Evolutionary conservation across 2,888 invertebrate genomes (phyloP).

Genomic region (Bhutanitis thaidina): DNA sequence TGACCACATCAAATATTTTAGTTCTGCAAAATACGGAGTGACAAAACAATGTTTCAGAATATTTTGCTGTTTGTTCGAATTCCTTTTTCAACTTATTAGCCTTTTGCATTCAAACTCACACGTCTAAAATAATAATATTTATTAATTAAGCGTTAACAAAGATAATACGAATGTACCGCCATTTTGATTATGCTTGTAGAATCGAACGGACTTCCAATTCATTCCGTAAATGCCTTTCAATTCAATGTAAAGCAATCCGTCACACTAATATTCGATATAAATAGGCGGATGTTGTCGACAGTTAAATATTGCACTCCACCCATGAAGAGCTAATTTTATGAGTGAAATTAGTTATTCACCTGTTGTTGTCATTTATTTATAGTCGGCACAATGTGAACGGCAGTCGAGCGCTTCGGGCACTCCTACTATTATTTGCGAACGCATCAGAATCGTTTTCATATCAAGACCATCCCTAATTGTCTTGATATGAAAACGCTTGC

Average conservation of each 20-base stretch:
- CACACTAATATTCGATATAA: constrained; percentile 52
- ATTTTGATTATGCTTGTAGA: constrained; percentile 8
- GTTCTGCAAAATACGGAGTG: constrained; percentile 71
- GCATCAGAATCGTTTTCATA: constrained; percentile 53
- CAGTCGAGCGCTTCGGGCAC: constrained; percentile 58
- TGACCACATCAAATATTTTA: constrained; percentile 73
- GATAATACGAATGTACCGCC: neutral
- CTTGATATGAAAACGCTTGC: too few species aligned
- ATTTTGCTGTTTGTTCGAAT: constrained; percentile 36
- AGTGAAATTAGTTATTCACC: constrained; percentile 79
- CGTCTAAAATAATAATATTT: neutral
- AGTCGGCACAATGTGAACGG: constrained; percentile 63
- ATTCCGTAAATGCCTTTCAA: constrained; percentile 15
- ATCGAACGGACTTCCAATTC: constrained; percentile 13
- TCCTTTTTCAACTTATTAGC: constrained; percentile 25
- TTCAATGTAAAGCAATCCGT: constrained; percentile 42
- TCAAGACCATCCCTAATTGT: constrained; percentile 12
- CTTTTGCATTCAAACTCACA: neutral
- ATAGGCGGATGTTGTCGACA: constrained; percentile 66
- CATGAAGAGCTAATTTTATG: constrained; percentile 75
- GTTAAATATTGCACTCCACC: constrained; percentile 76
- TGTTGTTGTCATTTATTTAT: constrained; percentile 78
- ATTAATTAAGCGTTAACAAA: constrained; percentile 2
- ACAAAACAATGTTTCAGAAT: constrained; percentile 61
- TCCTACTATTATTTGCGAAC: constrained; percentile 64